Conservation (phyloP, 2,797 vertebrate species). For the Austrolebias charrua region DNA sequence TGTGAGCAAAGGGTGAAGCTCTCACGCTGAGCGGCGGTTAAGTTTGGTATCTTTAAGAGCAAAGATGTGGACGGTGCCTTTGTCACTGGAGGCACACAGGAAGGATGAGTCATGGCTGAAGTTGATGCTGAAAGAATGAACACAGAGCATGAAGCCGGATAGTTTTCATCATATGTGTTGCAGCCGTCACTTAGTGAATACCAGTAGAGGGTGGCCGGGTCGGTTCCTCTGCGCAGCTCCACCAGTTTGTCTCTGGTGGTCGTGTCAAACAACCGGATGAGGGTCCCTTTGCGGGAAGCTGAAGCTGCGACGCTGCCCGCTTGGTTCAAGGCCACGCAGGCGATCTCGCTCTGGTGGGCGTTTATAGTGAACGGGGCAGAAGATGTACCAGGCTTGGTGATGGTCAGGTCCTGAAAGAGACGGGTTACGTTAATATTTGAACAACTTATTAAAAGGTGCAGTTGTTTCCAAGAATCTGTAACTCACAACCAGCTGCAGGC, state of each 20-base stretch:
- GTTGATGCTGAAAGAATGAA: constrained; percentile 81
- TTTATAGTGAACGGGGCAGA: constrained; percentile 93
- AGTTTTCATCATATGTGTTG: neutral
- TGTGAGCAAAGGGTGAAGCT: accelerated
- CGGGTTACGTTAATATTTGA: accelerated
- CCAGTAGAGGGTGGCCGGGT: constrained; percentile 92
- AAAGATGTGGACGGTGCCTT: constrained; percentile 93
- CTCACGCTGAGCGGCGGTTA: constrained; percentile 92
- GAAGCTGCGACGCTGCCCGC: constrained; percentile 89
- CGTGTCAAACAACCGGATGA: constrained; percentile 94
- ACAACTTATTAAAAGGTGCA: neutral
- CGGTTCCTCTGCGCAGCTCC: constrained; percentile 89
- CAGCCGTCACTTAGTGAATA: constrained; percentile 16
- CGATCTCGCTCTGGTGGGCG: constrained; percentile 92
- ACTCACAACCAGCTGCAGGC: constrained; percentile 89
- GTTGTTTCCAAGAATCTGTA: neutral
- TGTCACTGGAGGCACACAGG: constrained; percentile 92
- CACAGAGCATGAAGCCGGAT: neutral
- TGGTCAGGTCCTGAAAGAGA: constrained; percentile 81
- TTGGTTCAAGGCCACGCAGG: constrained; percentile 90
- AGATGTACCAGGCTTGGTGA: constrained; percentile 89
- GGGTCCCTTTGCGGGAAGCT: constrained; percentile 90
- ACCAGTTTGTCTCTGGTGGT: constrained; percentile 90
- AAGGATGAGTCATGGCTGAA: constrained; percentile 95
- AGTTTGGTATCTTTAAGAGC: constrained; percentile 93